Evolutionary conservation across 2,888 invertebrate species (phyloP).

Genomic region (Caenorhabditis sp.): DNA sequence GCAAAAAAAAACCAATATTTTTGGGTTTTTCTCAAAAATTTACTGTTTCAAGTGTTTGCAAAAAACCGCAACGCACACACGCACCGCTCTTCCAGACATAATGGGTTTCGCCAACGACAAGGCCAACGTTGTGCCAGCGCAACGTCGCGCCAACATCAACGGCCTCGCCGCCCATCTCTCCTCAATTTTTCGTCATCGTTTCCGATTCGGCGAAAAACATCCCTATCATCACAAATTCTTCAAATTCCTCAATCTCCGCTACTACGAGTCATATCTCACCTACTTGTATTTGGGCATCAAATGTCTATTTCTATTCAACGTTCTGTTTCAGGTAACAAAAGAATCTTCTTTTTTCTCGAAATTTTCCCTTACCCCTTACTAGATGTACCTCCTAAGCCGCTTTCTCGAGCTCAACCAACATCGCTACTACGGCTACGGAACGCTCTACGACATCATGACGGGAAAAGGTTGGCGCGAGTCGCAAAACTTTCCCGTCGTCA

Average conservation of each 20-base stretch:
- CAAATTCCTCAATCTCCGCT: constrained; percentile 67
- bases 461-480: constrained; percentile 68
- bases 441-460: constrained; percentile 63
- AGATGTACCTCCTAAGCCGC: constrained; percentile 65
- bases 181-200: constrained; percentile 68
- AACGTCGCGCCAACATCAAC: constrained; percentile 53
- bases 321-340: constrained; percentile 55
- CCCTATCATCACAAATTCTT: constrained; percentile 62
- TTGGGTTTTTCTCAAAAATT: too few relatives aligned
- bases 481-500: constrained; percentile 69
- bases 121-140: constrained; percentile 54
- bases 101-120: constrained; percentile 69
- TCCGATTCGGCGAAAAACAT: constrained; percentile 56
- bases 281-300: constrained; percentile 68
- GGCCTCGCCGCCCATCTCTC: constrained; percentile 65
- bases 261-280: constrained; percentile 69
- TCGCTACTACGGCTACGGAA: constrained; percentile 69
- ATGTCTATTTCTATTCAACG: constrained; percentile 65
- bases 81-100: constrained; percentile 49
- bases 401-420: constrained; percentile 69
- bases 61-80: too few relatives aligned
- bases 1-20: too few relatives aligned
- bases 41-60: too few relatives aligned
- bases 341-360: background rate
- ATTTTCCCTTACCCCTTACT: too few relatives aligned